Base-by-base conservation (phyloP, 2,888 invertebrate genomes). In the Meiosimyza decipiens region DNA sequence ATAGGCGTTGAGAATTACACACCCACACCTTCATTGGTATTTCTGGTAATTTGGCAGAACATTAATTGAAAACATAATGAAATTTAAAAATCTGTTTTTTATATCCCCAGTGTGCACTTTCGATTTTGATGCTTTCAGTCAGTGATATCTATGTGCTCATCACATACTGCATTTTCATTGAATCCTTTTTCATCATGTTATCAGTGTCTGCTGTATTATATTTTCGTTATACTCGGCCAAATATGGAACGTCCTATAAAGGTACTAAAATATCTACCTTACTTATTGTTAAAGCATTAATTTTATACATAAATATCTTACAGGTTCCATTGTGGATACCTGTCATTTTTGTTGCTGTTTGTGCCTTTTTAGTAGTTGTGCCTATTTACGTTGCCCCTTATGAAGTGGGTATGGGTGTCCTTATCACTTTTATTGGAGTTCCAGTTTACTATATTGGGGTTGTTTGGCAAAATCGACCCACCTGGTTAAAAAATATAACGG, bases 81-180 rank as follows among this genome's bases (percentile, higher is more conserved):
- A 28, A 28, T 28, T 2, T 28, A 28, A 28, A 4, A 40, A 40
- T 7, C 1, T 1, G 1, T 4, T 2, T 55, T 6, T 33, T 12
- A 1, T 40, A 6, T 59, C 22, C 28, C 4, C 3, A 96, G 96
- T 94, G 95, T 87, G 83, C 92, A 76, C 89, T 97, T 74, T 96
- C 96, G 0, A 88, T 97, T 74, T 84, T 95, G 71, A 96, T 96
- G 94, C 87, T 97, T 80, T 91, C 93, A 73, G 93, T 94, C 6
- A 92, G 92, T 83, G 94, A 97, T 87, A 91, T 97, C 68, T 94
- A 94, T 81, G 91, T 93, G 40, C 89, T 97, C 69, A 97, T 97
- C 80, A 96, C 96, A 3, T 97, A 97, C 85, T 93, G 95, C 82
- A 95, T 94, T 71, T 95, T 97, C 81, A 96, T 97, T 59, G 97